A percentile compares a stretch with the other conserved stretches of the same genome.
Evolutionary conservation across 2,113 vertebrate genomes (phyloP).

Genomic region (Falco punctatus): DNA sequence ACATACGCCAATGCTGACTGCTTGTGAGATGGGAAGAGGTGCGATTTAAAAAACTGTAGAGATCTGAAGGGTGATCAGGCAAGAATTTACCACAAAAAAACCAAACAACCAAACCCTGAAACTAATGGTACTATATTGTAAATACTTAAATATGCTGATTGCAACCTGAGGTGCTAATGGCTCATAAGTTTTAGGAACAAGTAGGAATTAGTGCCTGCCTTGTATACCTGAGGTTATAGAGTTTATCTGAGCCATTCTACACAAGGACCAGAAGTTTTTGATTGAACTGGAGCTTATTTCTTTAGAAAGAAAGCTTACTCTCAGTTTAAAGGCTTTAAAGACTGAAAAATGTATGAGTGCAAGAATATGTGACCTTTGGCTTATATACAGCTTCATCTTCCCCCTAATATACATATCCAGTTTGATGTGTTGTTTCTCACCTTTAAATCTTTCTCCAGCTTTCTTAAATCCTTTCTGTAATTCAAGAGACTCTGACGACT

Average conservation of each 20-base stretch:
- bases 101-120: not conserved
- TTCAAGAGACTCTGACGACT: not conserved
- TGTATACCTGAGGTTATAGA: not conserved
- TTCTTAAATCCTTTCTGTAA: not conserved
- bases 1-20: not conserved
- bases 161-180: not conserved
- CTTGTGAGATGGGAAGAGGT: not conserved
- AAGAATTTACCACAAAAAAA: not conserved
- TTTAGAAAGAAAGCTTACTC: not conserved
- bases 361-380: not conserved
- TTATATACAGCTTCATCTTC: not conserved
- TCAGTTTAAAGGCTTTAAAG: not conserved
- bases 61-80: not conserved
- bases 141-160: not conserved
- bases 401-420: not conserved
- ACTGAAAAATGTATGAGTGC: not conserved
- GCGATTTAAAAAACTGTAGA: not conserved
- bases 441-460: not conserved
- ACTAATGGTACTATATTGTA: not conserved
- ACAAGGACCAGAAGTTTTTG: not conserved
- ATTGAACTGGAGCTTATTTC: not conserved
- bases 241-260: not conserved
- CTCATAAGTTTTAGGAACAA: not conserved
- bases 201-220: not conserved
- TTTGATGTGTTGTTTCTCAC: not conserved